Percentiles rank a stretch among this genome's conserved stretches.
Conservation (phyloP, 2,113 vertebrate genomes). For the Poeciliopsis retropinna region DNA sequence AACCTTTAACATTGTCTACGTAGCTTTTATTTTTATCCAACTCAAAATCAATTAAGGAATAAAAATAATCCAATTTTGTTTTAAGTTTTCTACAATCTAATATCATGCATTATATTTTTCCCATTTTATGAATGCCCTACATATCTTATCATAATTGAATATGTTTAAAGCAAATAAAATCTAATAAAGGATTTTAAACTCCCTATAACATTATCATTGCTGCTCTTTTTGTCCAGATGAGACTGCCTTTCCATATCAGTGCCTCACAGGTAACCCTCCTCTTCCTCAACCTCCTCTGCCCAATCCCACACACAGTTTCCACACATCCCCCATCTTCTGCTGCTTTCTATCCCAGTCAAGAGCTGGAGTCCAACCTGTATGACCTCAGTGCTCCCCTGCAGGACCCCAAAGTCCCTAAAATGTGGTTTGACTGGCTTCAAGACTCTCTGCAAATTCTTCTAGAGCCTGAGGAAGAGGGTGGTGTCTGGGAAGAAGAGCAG, state of each 20-base stretch:
- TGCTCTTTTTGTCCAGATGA: constrained; percentile 66
- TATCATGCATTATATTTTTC: neutral
- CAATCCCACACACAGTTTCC: constrained; percentile 8
- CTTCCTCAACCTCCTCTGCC: constrained; percentile 54
- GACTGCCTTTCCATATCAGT: constrained; percentile 27
- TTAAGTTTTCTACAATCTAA: neutral
- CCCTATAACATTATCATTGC: accelerated
- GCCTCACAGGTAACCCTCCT: constrained; percentile 56
- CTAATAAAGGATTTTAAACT: neutral
- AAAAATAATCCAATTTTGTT: neutral
- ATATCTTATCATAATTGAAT: neutral
- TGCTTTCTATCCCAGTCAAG: constrained; percentile 18
- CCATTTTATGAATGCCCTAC: neutral
- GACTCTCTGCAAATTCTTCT: neutral
- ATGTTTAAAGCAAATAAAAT: neutral
- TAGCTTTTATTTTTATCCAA: neutral
- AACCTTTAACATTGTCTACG: no score
- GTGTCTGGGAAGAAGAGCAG: constrained; percentile 18
- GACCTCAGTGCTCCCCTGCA: constrained; percentile 47
- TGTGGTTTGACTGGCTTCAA: neutral
- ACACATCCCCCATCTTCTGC: constrained; percentile 29
- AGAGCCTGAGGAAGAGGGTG: constrained; percentile 1
- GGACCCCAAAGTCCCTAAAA: neutral
- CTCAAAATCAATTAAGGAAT: neutral
- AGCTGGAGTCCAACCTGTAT: constrained; percentile 52